Evolutionary conservation across 2,113 vertebrate species (phyloP).

Genomic region (Elachura formosa): DNA sequence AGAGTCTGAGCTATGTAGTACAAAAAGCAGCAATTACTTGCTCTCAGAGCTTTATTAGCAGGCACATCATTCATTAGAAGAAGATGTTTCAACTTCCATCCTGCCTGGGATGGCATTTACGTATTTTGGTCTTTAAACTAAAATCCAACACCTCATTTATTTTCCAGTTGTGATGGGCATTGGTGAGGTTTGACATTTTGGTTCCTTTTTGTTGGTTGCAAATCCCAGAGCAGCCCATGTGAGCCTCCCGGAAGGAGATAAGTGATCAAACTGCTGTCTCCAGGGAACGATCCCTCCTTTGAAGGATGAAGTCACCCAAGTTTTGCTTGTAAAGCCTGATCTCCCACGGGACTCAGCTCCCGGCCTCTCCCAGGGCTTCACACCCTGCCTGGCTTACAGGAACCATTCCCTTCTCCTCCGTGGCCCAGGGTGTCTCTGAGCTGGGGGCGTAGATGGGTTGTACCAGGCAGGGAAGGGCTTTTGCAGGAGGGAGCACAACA

Average conservation of each 20-base stretch:
- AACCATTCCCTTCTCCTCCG: background rate
- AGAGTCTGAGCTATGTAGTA: background rate
- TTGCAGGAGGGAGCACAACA: background rate
- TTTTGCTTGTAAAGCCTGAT: background rate
- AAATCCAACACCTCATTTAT: background rate
- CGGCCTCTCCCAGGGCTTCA: background rate
- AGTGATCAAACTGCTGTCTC: background rate
- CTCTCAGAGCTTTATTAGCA: constrained; percentile 4
- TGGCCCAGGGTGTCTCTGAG: background rate
- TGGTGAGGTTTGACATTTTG: background rate
- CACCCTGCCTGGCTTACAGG: background rate
- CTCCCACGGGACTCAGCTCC: background rate
- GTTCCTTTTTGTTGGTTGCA: background rate
- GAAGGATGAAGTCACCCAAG: constrained; percentile 34
- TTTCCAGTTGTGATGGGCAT: background rate
- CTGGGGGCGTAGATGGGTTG: background rate
- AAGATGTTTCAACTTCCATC: background rate
- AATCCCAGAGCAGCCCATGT: background rate
- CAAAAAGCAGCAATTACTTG: constrained; percentile 33
- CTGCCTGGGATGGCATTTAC: background rate
- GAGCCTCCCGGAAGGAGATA: background rate
- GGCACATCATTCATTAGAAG: constrained; percentile 7
- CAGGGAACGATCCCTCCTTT: background rate
- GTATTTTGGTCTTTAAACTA: background rate
- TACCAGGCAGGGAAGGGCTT: background rate